Evolutionary conservation across 2,113 vertebrate genomes (phyloP), one percentile per base, ranked within the genome.

Genomic region (Alethe castanea): DNA sequence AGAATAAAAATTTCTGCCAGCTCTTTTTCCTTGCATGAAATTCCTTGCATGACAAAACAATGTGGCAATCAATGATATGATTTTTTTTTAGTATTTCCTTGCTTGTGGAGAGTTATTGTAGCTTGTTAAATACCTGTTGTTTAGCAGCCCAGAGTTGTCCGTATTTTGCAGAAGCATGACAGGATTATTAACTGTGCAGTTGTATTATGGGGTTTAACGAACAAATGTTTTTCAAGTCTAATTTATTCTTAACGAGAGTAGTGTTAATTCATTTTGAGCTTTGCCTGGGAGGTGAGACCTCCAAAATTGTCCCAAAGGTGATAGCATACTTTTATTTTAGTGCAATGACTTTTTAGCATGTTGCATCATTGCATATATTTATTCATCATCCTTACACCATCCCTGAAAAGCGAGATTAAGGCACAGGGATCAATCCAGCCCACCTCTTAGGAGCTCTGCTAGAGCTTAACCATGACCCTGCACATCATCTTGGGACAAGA

Each of bases 241-340:
- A 48, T 92, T 92, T 95, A n/a, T 71, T 90, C 76, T 57, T 40
- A 66, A 33, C 67, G 26, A 80, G 81, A 90, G 40, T 31, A 77
- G 45, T 25, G 47, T 80, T 83, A 93, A 77, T 66, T 83, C 44
- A 26, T 52, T 66, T 77, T 50, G 76, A 88, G 52, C 66, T 95
- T 92, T 90, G 56, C 67, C 67, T 71, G 69, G 86, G 80, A 94
- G 81, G n/a, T 53, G 40, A 94, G 56, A 92, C 61, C 60, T 95
- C 80, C 82, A 86, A 90, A 90, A 74, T 80, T 90, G 80, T 73
- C 77, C 69, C 88, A 44, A 61, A 66, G 62, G 64, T 74, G 82
- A 83, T 15, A 70, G 36, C 56, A 18, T 73, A 17, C 11, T 64
- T 50, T 64, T 73, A 93, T 94, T 79, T 79, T 56, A 74, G 83